Evolutionary conservation across 23 tunicate genomes (phyloP), one percentile per base, ranked within the genome.

Genomic region (Ciona savignyi): DNA sequence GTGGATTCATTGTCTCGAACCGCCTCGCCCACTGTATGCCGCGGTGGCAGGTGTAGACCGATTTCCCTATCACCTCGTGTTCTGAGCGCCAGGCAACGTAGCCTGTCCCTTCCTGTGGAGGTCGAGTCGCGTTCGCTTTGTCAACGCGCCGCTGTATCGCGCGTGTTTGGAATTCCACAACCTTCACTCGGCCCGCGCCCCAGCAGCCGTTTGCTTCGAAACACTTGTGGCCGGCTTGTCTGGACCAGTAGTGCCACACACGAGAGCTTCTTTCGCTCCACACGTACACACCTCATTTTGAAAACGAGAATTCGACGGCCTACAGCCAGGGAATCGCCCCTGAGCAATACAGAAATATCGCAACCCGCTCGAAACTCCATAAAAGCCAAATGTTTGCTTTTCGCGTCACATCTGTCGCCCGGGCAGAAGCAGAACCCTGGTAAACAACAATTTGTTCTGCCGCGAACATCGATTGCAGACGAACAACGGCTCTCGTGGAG

Each of bases 1-100:
- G 56, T 42, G 56, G 15, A 42, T 42, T 42, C 56, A 42, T 42
- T 42, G 56, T 42, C 56, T 15, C 56, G 56, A 42, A 42, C 56
- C 56, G n/a, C n/a, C n/a, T 42, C 56, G 56, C 56, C 56, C 56
- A 42, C 56, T 42, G 56, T n/a, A n/a, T 42, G 56, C 11, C 56
- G 56, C 56, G 15, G 15, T 42, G 56, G 56, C 56, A 42, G 56
- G 56, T 42, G 56, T 42, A 42, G 56, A 9, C 56, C 56, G 56
- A 42, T 15, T 42, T 15, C 56, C 9, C 56, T 42, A 42, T 42
- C 15, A 42, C 11, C n/a, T 42, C 56, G 56, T 9, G 56, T 15
- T 9, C 15, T 9, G 9, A 42, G 56, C 15, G 56, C 56, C 15
- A 6, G 56, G 56, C 9, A 6, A 42, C 56, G 56, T 15, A 6